phyloP scores from a whole-genome alignment of 2,888 invertebrate species.

The Nemotelus pantherinus region DNA sequence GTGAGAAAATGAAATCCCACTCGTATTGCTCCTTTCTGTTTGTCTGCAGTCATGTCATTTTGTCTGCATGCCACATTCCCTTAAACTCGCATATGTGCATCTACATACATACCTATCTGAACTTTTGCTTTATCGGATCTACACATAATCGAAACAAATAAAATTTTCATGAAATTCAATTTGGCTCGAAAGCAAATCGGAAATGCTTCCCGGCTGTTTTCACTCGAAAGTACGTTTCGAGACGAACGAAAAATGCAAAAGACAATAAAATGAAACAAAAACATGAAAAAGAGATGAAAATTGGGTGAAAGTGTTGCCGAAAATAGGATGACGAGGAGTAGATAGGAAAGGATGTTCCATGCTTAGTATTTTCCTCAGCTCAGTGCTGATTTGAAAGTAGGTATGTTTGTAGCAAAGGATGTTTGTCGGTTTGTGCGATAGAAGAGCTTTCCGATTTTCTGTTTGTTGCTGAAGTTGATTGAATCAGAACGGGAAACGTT shows the following conservation, averaged over 20 bases:
- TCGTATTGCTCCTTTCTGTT: conserved; percentile 16
- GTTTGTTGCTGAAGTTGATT: conserved; percentile 9
- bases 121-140: conserved; percentile 28
- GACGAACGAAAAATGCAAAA: conserved; percentile 21
- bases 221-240: background rate
- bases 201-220: background rate
- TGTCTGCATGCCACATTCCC: background rate
- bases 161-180: conserved; percentile 45
- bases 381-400: no score
- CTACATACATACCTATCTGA: background rate
- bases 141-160: conserved; percentile 44
- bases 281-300: conserved; percentile 32
- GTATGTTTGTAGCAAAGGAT: no score
- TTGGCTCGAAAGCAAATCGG: conserved; percentile 7
- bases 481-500: conserved; percentile 32
- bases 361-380: background rate
- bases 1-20: conserved; percentile 21
- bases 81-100: conserved; percentile 1
- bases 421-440: background rate
- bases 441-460: background rate
- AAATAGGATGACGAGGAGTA: conserved; percentile 6
- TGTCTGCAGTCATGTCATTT: conserved; percentile 24
- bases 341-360: conserved; percentile 1
- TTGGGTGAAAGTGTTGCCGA: conserved; percentile 39
- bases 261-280: conserved; percentile 37